These are phyloP conservation scores for Calliphora vomitoria DNA, from an alignment of 2,888 invertebrate genomes.

Conservation along the genomic window DNA sequence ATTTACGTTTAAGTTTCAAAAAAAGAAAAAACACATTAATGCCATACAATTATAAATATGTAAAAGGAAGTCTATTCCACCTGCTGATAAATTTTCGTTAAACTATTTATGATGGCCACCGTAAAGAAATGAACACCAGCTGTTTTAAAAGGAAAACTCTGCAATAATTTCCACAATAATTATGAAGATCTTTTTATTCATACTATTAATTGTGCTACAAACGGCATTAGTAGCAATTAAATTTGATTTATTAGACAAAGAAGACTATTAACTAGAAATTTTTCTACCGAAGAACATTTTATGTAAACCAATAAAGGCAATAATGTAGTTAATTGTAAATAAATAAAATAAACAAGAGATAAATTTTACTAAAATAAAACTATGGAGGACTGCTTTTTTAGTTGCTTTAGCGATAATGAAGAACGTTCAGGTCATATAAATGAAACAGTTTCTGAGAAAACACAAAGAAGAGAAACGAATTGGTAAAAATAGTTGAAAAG, in stretches of 20 bases:
- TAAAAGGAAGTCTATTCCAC: conserved; percentile 51
- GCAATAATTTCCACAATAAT: conserved; percentile 33
- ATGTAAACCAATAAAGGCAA: conserved; percentile 5
- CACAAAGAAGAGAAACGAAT: too few relatives aligned
- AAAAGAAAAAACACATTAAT: conserved; percentile 17
- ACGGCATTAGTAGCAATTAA: conserved; percentile 37
- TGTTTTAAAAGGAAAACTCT: conserved; percentile 39
- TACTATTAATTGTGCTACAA: conserved; percentile 23
- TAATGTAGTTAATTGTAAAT: neutral
- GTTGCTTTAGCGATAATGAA: too few relatives aligned
- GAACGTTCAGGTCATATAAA: too few relatives aligned
- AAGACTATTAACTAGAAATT: conserved; percentile 33
- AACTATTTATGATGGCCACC: conserved; percentile 31
- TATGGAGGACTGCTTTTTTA: neutral
- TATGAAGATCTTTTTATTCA: conserved; percentile 26
- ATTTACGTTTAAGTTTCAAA: conserved; percentile 1
- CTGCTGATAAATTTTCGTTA: conserved; percentile 32
- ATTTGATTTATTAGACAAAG: conserved; percentile 42
- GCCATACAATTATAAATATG: conserved; percentile 24
- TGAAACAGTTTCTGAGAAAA: too few relatives aligned
- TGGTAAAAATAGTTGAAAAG: too few relatives aligned
- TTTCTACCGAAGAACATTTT: conserved; percentile 11
- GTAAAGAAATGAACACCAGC: neutral
- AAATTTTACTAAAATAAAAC: neutral
- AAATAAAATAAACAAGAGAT: neutral